Conservation (phyloP, 2,113 vertebrate genomes). For the Oreochromis spilurus region DNA sequence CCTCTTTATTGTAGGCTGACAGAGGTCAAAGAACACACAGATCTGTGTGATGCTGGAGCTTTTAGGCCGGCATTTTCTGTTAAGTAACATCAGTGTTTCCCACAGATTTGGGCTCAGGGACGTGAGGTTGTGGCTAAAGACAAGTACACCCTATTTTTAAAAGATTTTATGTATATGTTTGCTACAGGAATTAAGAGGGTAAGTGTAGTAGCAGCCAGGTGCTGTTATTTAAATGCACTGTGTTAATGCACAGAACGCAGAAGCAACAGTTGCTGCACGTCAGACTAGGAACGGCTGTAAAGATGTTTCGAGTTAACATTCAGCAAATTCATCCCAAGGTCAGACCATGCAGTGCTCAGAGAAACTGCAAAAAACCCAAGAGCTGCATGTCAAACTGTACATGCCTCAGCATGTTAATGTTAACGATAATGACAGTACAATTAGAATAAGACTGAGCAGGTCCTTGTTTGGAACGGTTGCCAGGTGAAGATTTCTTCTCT, state of each 20-base stretch:
- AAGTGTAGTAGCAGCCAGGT: neutral
- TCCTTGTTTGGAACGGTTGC: neutral
- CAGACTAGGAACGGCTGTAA: rapidly evolving
- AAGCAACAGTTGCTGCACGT: neutral
- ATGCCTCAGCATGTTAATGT: neutral
- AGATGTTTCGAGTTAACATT: rapidly evolving
- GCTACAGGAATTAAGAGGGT: neutral
- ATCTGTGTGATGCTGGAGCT: neutral
- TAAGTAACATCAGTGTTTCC: neutral
- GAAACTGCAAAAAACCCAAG: neutral
- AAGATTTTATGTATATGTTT: neutral
- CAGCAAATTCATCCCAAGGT: neutral
- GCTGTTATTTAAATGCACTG: neutral
- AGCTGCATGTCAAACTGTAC: neutral
- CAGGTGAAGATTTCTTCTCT: rapidly evolving
- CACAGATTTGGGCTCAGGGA: neutral
- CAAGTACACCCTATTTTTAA: neutral
- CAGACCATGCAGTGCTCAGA: neutral
- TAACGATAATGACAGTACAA: neutral
- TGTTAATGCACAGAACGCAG: neutral
- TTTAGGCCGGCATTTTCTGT: neutral
- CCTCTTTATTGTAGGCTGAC: neutral
- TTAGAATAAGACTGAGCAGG: neutral
- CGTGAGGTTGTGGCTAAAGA: neutral
- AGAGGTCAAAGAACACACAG: neutral